Base-by-base conservation (phyloP, 1,140 invertebrate genomes). In the Marisa cornuarietis region DNA sequence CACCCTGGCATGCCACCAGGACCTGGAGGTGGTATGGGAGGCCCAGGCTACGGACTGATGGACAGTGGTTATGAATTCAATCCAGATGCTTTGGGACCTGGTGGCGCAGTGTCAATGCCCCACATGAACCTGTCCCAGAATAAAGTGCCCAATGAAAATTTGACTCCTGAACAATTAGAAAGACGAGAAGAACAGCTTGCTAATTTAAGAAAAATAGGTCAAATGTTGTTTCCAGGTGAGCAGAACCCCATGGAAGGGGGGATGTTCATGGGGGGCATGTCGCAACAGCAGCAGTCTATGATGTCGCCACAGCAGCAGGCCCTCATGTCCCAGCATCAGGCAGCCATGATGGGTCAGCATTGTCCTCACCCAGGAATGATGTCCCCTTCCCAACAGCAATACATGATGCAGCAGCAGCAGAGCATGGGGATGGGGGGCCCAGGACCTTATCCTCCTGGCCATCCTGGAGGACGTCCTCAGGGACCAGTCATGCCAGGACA, bases 131-230 rank as follows among this genome's bases (percentile, higher is more conserved):
- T 90, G 68, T 86, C 86, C 58, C 87, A 89, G 72, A 89, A 85
- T 72, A 90, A 90, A 85, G 89, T 91, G 85, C 97, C 97, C 80
- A 96, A 99, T 92, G 97, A 98, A 92, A 97, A 98, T 91, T 92
- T 99, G 82, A 99, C 97, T 76, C 97, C 97, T 49, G 96, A 98
- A 91, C 97, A 99, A 90, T 93, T 96, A 75, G 96, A 97, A 79
- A 75, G 78, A 42, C 65, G 79, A 10, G 66, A 75, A 91, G 96
- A 97, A 89, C 95, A 97, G 85, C 92, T 99, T 49, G 97, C 96
- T 10, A 96, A 95, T 63, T 93, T 99, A 80, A 93, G 95, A 75
- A 97, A 97, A 92, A 96, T 99, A 94, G 76, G 76, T 11, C n/a
- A 51, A 20, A 22, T 66, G 65, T 49, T 51, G 18, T 68, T 66